Base-by-base conservation (phyloP, 1,140 invertebrate genomes). In the Homalodisca vitripennis region DNA sequence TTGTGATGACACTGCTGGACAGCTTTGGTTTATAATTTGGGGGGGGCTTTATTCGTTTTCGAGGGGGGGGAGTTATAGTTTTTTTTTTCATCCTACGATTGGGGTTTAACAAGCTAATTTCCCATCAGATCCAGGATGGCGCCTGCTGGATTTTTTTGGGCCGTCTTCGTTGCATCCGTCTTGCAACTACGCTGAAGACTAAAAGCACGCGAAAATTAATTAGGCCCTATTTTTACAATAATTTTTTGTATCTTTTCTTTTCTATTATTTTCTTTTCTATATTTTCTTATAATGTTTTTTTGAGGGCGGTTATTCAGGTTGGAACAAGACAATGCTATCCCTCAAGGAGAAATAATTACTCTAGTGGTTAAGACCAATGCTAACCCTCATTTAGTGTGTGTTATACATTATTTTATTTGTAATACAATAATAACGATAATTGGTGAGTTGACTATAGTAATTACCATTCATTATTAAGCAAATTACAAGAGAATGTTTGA, bases 171-270 rank as follows among this genome's bases (percentile, higher is more conserved):
- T n/a, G n/a, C n/a, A n/a, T n/a, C n/a, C 57, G 20, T 57, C 53
- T 20, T 57, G 6, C 57, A 22, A 31, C n/a, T 22, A 62, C 27
- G 27, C 17, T 62, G 27, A 62, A 62, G n/a, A 29, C 17, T 31
- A 62, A 27, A 57, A n/a, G n/a, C n/a, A n/a, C n/a, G 6, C n/a
- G n/a, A n/a, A 57, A 20, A 10, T 22, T 57, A 57, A 57, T 41
- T 41, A 10, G 17, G 17, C 6, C 17, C 6, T n/a, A n/a, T 10
- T 10, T 41, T 41, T 41, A 6, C 34, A 6, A 41, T 41, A 41
- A 17, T 41, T 41, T 17, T n/a, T n/a, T n/a, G n/a, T n/a, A n/a
- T n/a, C n/a, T n/a, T n/a, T n/a, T n/a, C n/a, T n/a, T n/a, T n/a
- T n/a, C n/a, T n/a, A n/a, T n/a, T n/a, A n/a, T n/a, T n/a, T n/a